Evolutionary conservation across 2,888 invertebrate genomes (phyloP), one percentile per base, ranked within the genome.

Genomic region (Eupithecia subfuscata): DNA sequence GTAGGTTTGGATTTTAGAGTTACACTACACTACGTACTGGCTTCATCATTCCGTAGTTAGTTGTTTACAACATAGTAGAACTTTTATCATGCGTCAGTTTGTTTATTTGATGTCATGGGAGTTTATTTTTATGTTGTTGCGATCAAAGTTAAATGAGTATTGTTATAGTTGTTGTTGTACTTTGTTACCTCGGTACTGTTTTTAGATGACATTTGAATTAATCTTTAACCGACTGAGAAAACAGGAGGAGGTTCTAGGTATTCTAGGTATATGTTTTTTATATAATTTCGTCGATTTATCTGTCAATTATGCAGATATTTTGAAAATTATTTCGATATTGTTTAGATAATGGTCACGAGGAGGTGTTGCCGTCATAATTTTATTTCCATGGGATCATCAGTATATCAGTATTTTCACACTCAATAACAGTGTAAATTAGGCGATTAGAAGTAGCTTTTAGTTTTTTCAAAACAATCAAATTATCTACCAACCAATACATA

Each of bases 61-160:
- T 56, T 8, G 37, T 65, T 18, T 34, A 22, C 65, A 65, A 65
- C 65, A 67, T 40, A 37, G 65, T 65, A 67, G 18, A 34, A 64
- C 11, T 67, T 40, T 40, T 67, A 40, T 40, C 65, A 64, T 18
- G 34, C 16, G 18, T 18, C 22, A 22, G n/a, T n/a, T 65, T 18
- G 64, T 63, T 1, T 65, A n/a, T 37, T 65, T 67, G 65, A 22
- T 67, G 40, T 30, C 40, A 9, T 11, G 37, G 37, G 65, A 67
- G 65, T 40, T 68, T 25, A 45, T 45, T 16, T 30, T 68, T 22
- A 45, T 25, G 4, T 64, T 64, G 40, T 68, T 43, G 68, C 22
- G 43, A 45, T 68, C 68, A 68, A 68, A 68, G 68, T 68, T 68
- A 45, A 68, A 68, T 68, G 43, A 68, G 65, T 11, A 18, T 37